A percentile compares a stretch with the other conserved stretches of the same genome.
These are phyloP conservation scores for Halichoerus grypus DNA, from an alignment of 2,113 vertebrate genomes.

Conservation along the genomic window DNA sequence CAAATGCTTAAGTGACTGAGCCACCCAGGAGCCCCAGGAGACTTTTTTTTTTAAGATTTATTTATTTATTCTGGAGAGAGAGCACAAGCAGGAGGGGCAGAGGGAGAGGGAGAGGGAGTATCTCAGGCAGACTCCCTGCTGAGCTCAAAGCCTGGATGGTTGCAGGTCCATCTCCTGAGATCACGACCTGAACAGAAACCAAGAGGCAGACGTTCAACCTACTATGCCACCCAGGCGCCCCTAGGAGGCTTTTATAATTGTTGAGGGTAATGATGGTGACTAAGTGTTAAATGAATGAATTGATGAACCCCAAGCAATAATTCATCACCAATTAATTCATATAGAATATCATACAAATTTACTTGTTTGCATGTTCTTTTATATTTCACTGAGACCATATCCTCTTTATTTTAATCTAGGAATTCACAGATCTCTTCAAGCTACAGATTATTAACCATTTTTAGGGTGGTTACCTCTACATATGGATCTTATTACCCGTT, in stretches of 20 bases:
- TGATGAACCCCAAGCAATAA: not conserved
- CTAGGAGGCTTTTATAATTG: not conserved
- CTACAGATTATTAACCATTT: constrained; percentile 41
- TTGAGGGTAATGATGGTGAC: not conserved
- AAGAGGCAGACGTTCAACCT: not conserved
- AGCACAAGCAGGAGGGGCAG: not conserved
- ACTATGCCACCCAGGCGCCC: not conserved
- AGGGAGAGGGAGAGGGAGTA: not conserved
- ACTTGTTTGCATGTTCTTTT: not conserved
- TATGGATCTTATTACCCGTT: not conserved
- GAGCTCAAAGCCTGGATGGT: not conserved
- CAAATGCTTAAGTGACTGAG: not conserved
- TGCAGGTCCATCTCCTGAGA: not conserved
- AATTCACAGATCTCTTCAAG: not conserved
- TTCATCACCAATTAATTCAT: constrained; percentile 33
- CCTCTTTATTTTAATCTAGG: constrained; percentile 24
- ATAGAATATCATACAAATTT: not conserved
- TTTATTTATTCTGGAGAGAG: not conserved
- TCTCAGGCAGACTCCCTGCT: not conserved
- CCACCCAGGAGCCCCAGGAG: not conserved
- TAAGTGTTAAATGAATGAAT: not conserved
- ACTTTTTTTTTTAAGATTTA: not conserved
- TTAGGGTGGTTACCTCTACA: not conserved
- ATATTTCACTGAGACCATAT: not conserved
- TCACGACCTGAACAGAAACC: not conserved